These are phyloP conservation scores for Chaetops frenatus DNA, from an alignment of 2,113 vertebrate genomes.

Conservation along the genomic window DNA sequence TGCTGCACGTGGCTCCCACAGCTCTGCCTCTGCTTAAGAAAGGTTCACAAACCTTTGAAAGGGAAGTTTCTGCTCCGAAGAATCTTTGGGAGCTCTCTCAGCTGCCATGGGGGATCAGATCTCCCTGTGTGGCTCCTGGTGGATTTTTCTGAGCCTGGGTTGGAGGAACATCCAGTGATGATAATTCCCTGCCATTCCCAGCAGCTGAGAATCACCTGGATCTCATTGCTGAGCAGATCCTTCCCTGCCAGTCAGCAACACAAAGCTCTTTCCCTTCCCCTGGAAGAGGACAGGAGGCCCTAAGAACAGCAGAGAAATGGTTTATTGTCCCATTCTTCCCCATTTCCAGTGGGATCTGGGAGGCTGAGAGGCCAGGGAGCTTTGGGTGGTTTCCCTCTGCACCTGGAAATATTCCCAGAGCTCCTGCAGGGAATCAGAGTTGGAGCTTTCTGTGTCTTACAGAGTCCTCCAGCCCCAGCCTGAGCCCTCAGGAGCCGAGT, in stretches of 20 bases:
- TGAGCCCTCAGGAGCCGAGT: not conserved
- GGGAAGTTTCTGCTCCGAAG: not conserved
- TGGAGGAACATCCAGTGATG: not conserved
- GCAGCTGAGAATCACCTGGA: not conserved
- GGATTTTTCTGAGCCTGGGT: not conserved
- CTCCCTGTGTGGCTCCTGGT: not conserved
- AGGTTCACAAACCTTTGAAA: not conserved
- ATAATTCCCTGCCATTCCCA: not conserved
- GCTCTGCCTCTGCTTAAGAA: not conserved
- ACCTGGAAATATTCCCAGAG: not conserved
- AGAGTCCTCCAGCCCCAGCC: not conserved
- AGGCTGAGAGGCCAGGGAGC: not conserved
- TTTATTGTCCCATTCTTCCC: not conserved
- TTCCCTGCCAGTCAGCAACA: too few species aligned
- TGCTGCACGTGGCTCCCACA: not conserved
- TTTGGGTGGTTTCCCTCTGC: not conserved
- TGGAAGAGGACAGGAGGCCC: not conserved
- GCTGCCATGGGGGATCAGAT: not conserved
- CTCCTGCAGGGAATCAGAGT: not conserved
- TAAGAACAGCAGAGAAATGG: not conserved
- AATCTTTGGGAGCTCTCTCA: not conserved
- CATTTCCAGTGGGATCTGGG: fast-evolving
- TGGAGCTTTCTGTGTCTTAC: not conserved
- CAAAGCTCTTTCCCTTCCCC: not conserved
- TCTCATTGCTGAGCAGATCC: not conserved